Percentiles rank a stretch among this genome's conserved stretches.
These are phyloP conservation scores for Poeciliopsis infans DNA, from an alignment of 2,797 vertebrate species.

Conservation along the genomic window DNA sequence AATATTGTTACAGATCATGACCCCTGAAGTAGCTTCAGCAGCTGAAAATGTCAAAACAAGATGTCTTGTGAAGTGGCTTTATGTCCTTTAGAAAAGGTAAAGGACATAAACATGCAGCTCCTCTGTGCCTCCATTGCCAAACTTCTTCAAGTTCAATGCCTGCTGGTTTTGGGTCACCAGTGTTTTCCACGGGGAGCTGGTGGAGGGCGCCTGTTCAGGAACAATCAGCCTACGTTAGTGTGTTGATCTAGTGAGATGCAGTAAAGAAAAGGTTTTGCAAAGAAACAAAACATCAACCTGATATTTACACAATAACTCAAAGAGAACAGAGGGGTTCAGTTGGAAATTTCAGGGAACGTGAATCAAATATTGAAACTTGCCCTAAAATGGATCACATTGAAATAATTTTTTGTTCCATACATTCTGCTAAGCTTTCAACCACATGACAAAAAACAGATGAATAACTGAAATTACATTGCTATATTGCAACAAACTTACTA, in stretches of 20 bases:
- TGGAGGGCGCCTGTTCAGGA: constrained; percentile 80
- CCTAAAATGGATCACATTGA: background rate
- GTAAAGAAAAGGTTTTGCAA: background rate
- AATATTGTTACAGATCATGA: background rate
- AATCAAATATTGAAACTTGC: background rate
- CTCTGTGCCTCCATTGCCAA: constrained; percentile 17
- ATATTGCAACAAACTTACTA: background rate
- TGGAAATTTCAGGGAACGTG: background rate
- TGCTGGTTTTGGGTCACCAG: constrained; percentile 69
- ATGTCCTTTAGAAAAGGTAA: background rate
- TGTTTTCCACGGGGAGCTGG: constrained; percentile 78
- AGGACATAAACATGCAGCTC: constrained; percentile 11
- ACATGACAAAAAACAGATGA: background rate
- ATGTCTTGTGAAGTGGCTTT: background rate
- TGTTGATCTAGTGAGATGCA: constrained; percentile 23
- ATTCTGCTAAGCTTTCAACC: background rate
- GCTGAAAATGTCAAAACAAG: background rate
- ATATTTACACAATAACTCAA: background rate
- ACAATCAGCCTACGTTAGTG: constrained; percentile 75
- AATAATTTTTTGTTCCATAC: fast-evolving
- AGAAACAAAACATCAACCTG: background rate
- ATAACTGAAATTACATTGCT: background rate
- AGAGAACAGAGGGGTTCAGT: background rate
- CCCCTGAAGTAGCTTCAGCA: background rate
- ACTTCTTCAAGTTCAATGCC: constrained; percentile 17